These are phyloP conservation scores for Drosophila serrata DNA, from an alignment of 1,140 invertebrate species.

Conservation along the genomic window DNA sequence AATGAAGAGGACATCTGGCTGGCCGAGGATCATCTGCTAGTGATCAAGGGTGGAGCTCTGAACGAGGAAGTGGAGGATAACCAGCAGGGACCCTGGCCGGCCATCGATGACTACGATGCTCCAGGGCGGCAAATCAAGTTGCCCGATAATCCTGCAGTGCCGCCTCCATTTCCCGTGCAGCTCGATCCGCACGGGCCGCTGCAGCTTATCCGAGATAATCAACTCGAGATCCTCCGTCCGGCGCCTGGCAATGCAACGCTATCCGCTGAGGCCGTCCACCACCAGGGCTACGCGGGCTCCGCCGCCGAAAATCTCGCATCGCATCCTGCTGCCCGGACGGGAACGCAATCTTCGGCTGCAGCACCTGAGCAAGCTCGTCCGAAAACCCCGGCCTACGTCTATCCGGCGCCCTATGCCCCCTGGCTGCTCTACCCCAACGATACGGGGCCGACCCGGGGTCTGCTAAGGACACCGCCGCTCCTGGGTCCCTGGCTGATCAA, in stretches of 20 bases:
- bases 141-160: constrained; percentile 90
- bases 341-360: constrained; percentile 63
- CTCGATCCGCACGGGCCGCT: constrained; percentile 91
- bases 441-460: constrained; percentile 55
- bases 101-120: constrained; percentile 93
- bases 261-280: constrained; percentile 50
- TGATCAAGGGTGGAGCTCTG: constrained; percentile 90
- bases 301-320: constrained; percentile 59
- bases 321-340: constrained; percentile 82
- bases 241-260: constrained; percentile 79
- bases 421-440: constrained; percentile 82
- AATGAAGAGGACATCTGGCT: constrained; percentile 95
- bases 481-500: constrained; percentile 78
- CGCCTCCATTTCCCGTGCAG: constrained; percentile 95
- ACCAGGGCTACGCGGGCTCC: constrained; percentile 45
- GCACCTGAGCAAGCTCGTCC: constrained; percentile 57
- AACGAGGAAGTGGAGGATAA: constrained; percentile 76
- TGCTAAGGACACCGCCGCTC: constrained; percentile 84
- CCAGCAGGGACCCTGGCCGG: constrained; percentile 87
- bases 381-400: constrained; percentile 67
- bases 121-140: constrained; percentile 92
- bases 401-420: constrained; percentile 75
- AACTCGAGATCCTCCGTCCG: constrained; percentile 83
- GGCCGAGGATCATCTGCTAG: constrained; percentile 94
- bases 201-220: constrained; percentile 85